Evolutionary conservation across 2,113 vertebrate species (phyloP), one percentile per base, ranked within the genome.

Genomic region (Mohoua ochrocephala): DNA sequence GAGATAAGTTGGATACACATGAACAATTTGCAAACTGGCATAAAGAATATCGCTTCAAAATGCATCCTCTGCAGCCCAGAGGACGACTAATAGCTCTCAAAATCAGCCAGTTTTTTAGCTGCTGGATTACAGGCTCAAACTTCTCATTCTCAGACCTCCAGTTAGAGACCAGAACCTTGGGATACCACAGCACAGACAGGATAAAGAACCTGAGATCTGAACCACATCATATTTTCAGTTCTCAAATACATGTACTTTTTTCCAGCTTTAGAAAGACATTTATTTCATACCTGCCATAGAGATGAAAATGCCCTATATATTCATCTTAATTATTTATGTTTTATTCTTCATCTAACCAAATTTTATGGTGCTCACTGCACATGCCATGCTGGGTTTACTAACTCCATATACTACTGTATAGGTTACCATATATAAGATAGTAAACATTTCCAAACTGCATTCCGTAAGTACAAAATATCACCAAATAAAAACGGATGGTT

Each of bases 341-440:
- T 79, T 83, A 57, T 70, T 88, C 20, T 37, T 67, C 7, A 31
- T 31, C 42, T 44, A 41, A 23, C 1, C 23, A 47, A n/a, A 63
- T 57, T 37, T 50, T 37, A 23, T 33, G 12, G 20, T 54, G 42
- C 21, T 44, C 20, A 61, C 17, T 41, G 18, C 20, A 80, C 27
- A 71, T 5, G 33, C n/a, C 22, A 15, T 47, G 3, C 16, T 52
- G 30, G 11, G 21, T 49, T 83, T 83, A 61, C 18, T 35, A 73
- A 47, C 45, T 77, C 67, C 9, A 2, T 12, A 14, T 9, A 59
- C 33, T 45, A 60, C 14, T 26, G 7, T 16, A 69, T 52, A 41
- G 1, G 13, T 13, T 68, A 24, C 18, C 6, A 4, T 31, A 2
- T 31, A 4, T 49, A 53, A 3, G 27, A 2, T 30, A 47, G 54